phyloP scores from a whole-genome alignment of 2,113 vertebrate species.

The Barnardius zonarius region DNA sequence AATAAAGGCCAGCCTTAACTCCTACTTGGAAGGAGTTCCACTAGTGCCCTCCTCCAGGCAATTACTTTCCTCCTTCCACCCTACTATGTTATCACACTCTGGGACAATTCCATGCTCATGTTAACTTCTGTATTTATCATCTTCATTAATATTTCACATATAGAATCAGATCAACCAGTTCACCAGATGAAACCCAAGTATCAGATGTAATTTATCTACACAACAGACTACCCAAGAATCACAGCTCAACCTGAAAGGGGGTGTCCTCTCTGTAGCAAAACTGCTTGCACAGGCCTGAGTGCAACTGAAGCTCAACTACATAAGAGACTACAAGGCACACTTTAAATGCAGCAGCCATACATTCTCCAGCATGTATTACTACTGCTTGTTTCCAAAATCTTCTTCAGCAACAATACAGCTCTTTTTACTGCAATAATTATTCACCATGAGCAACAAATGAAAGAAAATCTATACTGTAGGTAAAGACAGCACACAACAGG shows the following conservation, averaged over 20 bases:
- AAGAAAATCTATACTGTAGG: background rate
- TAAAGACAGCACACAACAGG: background rate
- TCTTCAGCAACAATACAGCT: background rate
- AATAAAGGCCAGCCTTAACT: background rate
- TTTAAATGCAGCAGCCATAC: accelerated
- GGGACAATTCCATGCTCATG: background rate
- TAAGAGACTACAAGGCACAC: background rate
- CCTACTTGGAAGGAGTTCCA: background rate
- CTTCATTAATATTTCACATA: background rate
- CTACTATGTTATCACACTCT: background rate
- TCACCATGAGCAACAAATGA: background rate
- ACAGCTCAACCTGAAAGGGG: background rate
- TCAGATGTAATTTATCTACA: background rate
- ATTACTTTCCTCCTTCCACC: background rate
- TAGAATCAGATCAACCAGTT: background rate
- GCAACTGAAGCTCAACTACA: background rate
- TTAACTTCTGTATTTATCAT: background rate
- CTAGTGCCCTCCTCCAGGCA: background rate
- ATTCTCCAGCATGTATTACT: background rate
- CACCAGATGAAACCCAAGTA: background rate
- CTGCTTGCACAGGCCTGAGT: background rate
- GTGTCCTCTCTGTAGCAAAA: background rate
- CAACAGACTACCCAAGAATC: background rate
- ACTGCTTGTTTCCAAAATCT: background rate
- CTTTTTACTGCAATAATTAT: background rate